phyloP scores from a whole-genome alignment of 2,113 vertebrate species.

The Garra rufa region DNA sequence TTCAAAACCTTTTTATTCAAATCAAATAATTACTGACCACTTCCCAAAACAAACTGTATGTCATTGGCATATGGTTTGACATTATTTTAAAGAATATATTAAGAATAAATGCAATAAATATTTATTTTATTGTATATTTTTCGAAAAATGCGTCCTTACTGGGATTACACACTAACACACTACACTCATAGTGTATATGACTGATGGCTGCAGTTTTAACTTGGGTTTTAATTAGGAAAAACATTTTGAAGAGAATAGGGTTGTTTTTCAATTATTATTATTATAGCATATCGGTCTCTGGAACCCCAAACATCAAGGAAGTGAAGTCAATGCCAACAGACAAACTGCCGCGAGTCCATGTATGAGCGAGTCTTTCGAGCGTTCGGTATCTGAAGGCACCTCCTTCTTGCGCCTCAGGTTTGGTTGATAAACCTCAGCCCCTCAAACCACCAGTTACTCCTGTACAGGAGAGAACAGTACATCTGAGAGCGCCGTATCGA shows the following conservation, averaged over 20 bases:
- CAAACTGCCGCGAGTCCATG: neutral
- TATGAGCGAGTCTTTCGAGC: neutral
- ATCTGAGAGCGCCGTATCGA: neutral
- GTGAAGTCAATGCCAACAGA: neutral
- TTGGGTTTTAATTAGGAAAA: neutral
- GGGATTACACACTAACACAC: too few species aligned
- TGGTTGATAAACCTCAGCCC: slow-evolving; percentile 51
- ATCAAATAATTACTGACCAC: neutral
- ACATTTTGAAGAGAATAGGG: neutral
- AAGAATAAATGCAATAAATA: too few species aligned
- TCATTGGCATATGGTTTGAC: too few species aligned
- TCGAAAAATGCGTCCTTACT: too few species aligned
- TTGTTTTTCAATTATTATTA: neutral
- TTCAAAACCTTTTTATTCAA: neutral
- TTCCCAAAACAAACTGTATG: neutral
- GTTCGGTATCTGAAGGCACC: slow-evolving; percentile 52
- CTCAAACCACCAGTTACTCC: slow-evolving; percentile 25
- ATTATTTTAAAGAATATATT: too few species aligned
- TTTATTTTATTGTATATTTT: too few species aligned
- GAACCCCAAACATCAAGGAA: neutral
- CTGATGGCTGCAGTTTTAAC: neutral
- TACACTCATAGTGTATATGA: too few species aligned
- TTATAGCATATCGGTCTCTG: neutral
- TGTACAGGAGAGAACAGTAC: neutral
- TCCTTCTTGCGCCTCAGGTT: slow-evolving; percentile 53